Evolutionary conservation across 64 coral and sea anemone species (phyloP).

Genomic region (Porites lutea): DNA sequence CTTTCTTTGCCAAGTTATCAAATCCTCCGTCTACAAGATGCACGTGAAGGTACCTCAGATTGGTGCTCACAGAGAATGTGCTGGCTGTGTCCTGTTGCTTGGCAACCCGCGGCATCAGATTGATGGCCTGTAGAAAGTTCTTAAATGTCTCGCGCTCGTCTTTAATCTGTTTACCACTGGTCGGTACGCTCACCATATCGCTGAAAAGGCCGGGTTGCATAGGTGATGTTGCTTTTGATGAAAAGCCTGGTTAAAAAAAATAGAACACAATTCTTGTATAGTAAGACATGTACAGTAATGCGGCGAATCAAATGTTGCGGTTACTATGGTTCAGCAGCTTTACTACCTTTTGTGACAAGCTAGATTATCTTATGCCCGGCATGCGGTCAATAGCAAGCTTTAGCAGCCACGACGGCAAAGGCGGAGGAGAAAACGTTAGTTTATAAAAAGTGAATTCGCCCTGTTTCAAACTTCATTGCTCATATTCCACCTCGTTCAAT

Average conservation of each 20-base stretch:
- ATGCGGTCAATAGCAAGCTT: too few species aligned
- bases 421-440: too few species aligned
- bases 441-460: too few species aligned
- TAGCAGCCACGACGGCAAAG: too few species aligned
- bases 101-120: slow-evolving; percentile 75
- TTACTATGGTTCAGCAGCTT: too few species aligned
- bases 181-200: slow-evolving; percentile 98
- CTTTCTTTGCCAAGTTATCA: slow-evolving; percentile 81
- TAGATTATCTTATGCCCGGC: too few species aligned
- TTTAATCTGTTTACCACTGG: slow-evolving; percentile 99
- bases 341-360: too few species aligned
- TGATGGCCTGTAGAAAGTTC: slow-evolving; percentile 85
- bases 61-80: slow-evolving; percentile 78
- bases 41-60: slow-evolving; percentile 79
- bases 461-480: too few species aligned
- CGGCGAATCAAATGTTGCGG: neutral
- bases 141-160: slow-evolving; percentile 97
- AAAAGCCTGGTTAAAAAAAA: neutral
- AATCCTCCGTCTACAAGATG: slow-evolving; percentile 86
- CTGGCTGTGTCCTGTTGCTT: slow-evolving; percentile 67
- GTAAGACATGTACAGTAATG: neutral
- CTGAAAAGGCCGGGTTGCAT: slow-evolving; percentile 37
- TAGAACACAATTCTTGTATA: too few species aligned
- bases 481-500: too few species aligned
- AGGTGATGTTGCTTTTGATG: neutral